Evolutionary conservation across 2,797 vertebrate genomes (phyloP), one percentile per base, ranked within the genome.

Genomic region (Sandelia bainsii): DNA sequence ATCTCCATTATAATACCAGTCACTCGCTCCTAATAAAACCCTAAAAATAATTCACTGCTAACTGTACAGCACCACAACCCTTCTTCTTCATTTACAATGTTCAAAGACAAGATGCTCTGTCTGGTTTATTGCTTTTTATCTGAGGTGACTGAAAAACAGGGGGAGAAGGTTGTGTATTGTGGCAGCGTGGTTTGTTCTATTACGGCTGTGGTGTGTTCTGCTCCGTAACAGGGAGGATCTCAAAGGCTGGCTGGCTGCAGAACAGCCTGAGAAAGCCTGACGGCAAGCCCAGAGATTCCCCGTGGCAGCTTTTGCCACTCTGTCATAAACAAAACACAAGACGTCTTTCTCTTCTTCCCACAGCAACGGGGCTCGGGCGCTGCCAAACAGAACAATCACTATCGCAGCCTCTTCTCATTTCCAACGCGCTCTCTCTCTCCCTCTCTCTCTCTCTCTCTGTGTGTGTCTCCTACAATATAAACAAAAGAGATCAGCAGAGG

Each of bases 311-410:
- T 93, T 91, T 88, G 91, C 92, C 91, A 91, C 91, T 91, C 89
- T 85, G 87, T 91, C 90, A 92, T 90, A 89, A 92, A 92, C 91
- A 93, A 91, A 92, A 92, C 92, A 91, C 90, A 90, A 94, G 91
- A 91, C 93, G 86, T 93, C 92, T 93, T 92, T 93, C 90, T 90
- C 91, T 85, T 92, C 92, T 93, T 93, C 92, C 92, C 86, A 91
- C 91, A 94, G 91, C 91, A 90, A 91, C 84, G 89, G 87, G 80
- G 82, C 82, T 84, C 76, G 81, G 89, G 89, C 85, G 88, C 91
- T 94, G 93, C 92, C 94, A 94, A 94, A 89, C 90, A 88, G 91
- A 93, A 93, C 93, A 94, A 94, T 93, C 92, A 88, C 90, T 88
- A 90, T 91, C 81, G 76, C 92, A 90, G 90, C 90, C 89, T 91